phyloP scores from a whole-genome alignment of 2,888 invertebrate species.

The Octonoba sinensis region DNA sequence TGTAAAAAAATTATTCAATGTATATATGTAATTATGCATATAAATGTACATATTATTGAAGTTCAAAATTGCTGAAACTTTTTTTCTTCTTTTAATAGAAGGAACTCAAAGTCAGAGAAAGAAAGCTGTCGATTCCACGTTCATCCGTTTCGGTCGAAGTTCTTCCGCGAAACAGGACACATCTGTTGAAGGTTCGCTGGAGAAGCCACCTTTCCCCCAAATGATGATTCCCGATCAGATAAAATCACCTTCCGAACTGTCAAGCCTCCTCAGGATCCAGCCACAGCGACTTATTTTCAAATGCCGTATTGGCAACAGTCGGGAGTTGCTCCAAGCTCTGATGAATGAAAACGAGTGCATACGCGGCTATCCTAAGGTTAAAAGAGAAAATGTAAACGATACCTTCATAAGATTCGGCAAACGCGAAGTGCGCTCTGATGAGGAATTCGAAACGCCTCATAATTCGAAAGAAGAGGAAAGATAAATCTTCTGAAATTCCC shows the following conservation, averaged over 20 bases:
- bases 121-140: slow-evolving; percentile 60
- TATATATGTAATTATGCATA: no score
- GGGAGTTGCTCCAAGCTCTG: slow-evolving; percentile 38
- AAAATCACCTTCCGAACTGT: background rate
- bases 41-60: no score
- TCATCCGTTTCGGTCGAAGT: slow-evolving; percentile 53
- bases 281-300: slow-evolving; percentile 30
- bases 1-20: no score
- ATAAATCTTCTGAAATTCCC: background rate
- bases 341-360: slow-evolving; percentile 45
- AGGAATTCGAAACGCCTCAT: background rate
- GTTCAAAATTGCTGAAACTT: no score
- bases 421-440: slow-evolving; percentile 40
- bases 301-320: slow-evolving; percentile 25
- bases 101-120: slow-evolving; percentile 45
- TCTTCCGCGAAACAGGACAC: slow-evolving; percentile 4
- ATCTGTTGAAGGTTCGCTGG: background rate
- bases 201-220: background rate
- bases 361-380: slow-evolving; percentile 45
- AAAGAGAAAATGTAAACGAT: slow-evolving; percentile 58
- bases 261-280: background rate
- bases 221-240: background rate
- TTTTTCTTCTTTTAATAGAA: background rate
- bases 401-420: slow-evolving; percentile 62
- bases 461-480: background rate